phyloP scores from a whole-genome alignment of 1,140 invertebrate species.

The Zaprionus tsacasi region DNA sequence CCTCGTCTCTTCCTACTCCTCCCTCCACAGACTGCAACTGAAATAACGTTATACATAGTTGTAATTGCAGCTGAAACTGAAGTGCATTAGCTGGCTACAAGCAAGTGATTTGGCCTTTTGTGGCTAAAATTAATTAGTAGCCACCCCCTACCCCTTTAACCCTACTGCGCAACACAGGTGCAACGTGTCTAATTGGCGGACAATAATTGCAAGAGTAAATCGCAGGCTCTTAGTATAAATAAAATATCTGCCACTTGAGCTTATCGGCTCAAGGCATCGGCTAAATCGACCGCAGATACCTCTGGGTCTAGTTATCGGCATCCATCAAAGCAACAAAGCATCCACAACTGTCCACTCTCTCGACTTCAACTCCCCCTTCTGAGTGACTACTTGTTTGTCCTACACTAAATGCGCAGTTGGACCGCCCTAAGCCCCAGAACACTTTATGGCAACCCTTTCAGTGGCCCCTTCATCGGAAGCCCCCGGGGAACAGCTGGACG shows the following conservation, averaged over 20 bases:
- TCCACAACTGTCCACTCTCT: not conserved
- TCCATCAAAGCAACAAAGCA: constrained; percentile 20
- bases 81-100: constrained; percentile 71
- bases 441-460: constrained; percentile 6
- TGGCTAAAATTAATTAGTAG: constrained; percentile 63
- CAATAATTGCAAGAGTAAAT: constrained; percentile 33
- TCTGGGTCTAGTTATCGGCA: constrained; percentile 44
- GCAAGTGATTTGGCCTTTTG: constrained; percentile 20
- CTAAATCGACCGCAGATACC: constrained; percentile 2
- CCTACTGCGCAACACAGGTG: constrained; percentile 45
- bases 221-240: constrained; percentile 22
- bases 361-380: not conserved
- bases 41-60: constrained; percentile 13
- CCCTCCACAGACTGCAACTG: not conserved
- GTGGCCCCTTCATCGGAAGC: not conserved
- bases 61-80: constrained; percentile 17
- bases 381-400: not conserved
- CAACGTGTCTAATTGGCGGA: constrained; percentile 56
- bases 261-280: constrained; percentile 41
- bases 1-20: not conserved
- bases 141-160: too few species aligned
- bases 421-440: not conserved
- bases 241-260: constrained; percentile 39
- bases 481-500: constrained; percentile 1
- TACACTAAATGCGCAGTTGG: constrained; percentile 3